Percentiles rank a stretch among this genome's conserved stretches.
phyloP scores from a whole-genome alignment of 2,113 vertebrate species.

The Malurus cyaneus region DNA sequence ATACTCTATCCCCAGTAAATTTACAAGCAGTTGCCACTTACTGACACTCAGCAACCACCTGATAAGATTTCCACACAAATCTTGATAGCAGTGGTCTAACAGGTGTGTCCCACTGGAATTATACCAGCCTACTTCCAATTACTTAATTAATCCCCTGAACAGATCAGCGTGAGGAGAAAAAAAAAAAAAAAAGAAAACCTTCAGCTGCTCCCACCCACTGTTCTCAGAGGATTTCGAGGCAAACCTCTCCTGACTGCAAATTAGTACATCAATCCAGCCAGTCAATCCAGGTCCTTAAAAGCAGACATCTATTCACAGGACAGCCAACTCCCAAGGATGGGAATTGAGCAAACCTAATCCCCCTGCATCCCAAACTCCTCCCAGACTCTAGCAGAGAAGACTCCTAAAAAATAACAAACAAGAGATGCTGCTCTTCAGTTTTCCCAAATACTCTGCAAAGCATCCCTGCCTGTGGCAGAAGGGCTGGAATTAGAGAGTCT shows the following conservation, averaged over 20 bases:
- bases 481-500: not conserved
- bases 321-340: not conserved
- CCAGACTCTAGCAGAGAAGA: not conserved
- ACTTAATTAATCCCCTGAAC: not conserved
- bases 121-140: not conserved
- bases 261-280: not conserved
- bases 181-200: not conserved
- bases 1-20: not conserved
- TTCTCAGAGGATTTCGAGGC: not conserved
- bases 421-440: not conserved
- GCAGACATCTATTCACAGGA: not conserved
- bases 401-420: not conserved
- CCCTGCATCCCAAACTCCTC: not conserved
- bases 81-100: not conserved
- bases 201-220: not conserved
- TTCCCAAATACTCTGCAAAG: not conserved
- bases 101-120: not conserved
- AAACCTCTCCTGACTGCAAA: conserved; percentile 32
- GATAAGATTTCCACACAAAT: not conserved
- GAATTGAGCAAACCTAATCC: not conserved
- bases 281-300: not conserved
- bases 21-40: not conserved
- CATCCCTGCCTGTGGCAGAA: not conserved
- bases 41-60: not conserved
- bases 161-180: not conserved